Percentiles rank a stretch among this genome's conserved stretches.
phyloP scores from a whole-genome alignment of 2,113 vertebrate species.

The Phoxinus phoxinus region DNA sequence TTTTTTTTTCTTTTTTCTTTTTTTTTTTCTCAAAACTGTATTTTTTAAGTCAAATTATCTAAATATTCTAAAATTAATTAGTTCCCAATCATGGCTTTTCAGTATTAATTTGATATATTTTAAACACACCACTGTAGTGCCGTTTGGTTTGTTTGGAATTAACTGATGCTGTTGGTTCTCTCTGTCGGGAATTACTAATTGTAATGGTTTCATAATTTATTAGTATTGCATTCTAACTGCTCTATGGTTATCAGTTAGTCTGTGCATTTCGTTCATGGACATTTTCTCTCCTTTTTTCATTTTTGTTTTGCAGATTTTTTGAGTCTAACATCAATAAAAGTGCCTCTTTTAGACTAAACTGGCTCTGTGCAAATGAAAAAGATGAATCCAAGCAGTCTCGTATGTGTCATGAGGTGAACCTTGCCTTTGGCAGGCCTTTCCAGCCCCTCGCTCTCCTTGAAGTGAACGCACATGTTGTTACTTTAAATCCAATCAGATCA shows the following conservation, averaged over 20 bases:
- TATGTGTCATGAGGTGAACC: constrained; percentile 18
- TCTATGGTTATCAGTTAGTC: constrained; percentile 29
- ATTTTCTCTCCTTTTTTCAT: constrained; percentile 51
- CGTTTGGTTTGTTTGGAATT: constrained; percentile 31
- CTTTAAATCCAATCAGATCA: constrained; percentile 74
- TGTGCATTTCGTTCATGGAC: constrained; percentile 26
- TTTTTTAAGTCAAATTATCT: not conserved
- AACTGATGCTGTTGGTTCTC: constrained; percentile 32
- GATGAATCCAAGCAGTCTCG: not conserved
- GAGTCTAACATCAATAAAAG: constrained; percentile 77
- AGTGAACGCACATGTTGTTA: constrained; percentile 74
- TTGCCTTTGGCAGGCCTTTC: constrained; percentile 33
- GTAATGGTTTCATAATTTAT: constrained; percentile 29
- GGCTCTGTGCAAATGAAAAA: constrained; percentile 29
- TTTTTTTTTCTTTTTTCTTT: not conserved
- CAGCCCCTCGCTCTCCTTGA: constrained; percentile 39
- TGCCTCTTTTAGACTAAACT: constrained; percentile 76
- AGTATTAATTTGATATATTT: constrained; percentile 35
- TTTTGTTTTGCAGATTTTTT: constrained; percentile 71
- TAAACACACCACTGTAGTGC: constrained; percentile 10
- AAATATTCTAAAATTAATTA: not conserved
- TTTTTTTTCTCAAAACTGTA: not conserved
- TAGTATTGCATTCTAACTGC: constrained; percentile 30
- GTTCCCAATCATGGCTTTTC: constrained; percentile 1
- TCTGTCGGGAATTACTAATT: not conserved